A percentile compares a stretch with the other conserved stretches of the same genome.
Conservation (phyloP, 2,888 invertebrate species). For the Noctua pronuba region DNA sequence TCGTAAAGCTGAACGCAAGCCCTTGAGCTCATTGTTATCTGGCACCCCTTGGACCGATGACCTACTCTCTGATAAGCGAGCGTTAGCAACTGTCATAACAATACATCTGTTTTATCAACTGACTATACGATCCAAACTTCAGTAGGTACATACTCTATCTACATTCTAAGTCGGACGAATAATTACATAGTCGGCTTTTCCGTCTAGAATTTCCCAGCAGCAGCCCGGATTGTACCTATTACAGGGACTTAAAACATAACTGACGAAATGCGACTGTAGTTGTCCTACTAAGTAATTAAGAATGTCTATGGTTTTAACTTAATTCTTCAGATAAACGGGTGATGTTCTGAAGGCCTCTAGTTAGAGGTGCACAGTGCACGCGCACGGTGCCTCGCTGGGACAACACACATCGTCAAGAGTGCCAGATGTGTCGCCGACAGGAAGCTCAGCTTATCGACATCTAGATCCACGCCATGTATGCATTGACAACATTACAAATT, state of each 20-base stretch:
- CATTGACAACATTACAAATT: neutral
- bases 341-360: neutral
- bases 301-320: neutral
- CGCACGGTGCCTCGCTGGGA: neutral
- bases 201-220: neutral
- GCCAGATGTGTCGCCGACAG: constrained; percentile 48
- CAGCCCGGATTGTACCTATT: neutral
- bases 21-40: constrained; percentile 48
- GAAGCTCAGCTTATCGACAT: constrained; percentile 31
- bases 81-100: constrained; percentile 31
- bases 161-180: neutral
- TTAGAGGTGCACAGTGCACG: neutral
- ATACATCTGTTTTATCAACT: constrained; percentile 20
- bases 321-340: neutral
- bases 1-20: constrained; percentile 5
- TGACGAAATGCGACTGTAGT: neutral
- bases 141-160: neutral
- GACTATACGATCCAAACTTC: neutral
- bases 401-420: constrained; percentile 6
- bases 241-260: neutral
- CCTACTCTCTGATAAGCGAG: constrained; percentile 44
- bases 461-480: neutral
- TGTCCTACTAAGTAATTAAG: neutral
- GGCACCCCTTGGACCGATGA: constrained; percentile 49
- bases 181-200: neutral